A percentile compares a stretch with the other conserved stretches of the same genome.
phyloP scores from a whole-genome alignment of 2,888 invertebrate species.

The Pinctada fucata region DNA sequence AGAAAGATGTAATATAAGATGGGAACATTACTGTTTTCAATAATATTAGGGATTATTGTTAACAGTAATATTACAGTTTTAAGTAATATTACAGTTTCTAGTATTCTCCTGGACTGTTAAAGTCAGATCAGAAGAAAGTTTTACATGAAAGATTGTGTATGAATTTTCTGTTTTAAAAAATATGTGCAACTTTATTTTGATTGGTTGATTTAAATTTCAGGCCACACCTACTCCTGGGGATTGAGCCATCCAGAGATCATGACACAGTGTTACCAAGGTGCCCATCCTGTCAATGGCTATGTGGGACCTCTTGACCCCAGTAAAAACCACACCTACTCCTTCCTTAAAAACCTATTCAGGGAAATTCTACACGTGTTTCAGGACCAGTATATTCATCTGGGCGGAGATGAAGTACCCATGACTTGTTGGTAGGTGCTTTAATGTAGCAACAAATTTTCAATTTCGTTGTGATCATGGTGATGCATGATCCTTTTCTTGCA shows the following conservation, averaged over 20 bases:
- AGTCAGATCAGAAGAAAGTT: no score
- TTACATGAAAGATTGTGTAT: no score
- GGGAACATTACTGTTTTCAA: no score
- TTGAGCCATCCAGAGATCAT: slow-evolving; percentile 72
- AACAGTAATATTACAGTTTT: no score
- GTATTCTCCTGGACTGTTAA: no score
- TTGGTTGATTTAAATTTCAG: slow-evolving; percentile 48
- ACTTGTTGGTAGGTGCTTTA: slow-evolving; percentile 84
- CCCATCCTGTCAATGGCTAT: slow-evolving; percentile 78
- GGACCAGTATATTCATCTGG: slow-evolving; percentile 90
- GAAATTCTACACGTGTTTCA: slow-evolving; percentile 87
- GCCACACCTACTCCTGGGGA: slow-evolving; percentile 76
- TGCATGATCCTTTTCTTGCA: no score
- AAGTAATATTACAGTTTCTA: no score
- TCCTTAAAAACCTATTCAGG: slow-evolving; percentile 83
- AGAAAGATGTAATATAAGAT: no score
- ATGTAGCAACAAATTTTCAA: not conserved
- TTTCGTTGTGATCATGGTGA: no score
- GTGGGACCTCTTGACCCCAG: slow-evolving; percentile 91
- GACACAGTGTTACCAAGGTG: slow-evolving; percentile 73
- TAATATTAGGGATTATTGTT: no score
- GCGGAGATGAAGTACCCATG: slow-evolving; percentile 93
- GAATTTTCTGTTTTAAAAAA: no score
- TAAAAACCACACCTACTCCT: slow-evolving; percentile 82
- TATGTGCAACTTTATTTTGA: no score